Base-by-base conservation (phyloP, 2,113 vertebrate species). In the Triplophysa dalaica region DNA sequence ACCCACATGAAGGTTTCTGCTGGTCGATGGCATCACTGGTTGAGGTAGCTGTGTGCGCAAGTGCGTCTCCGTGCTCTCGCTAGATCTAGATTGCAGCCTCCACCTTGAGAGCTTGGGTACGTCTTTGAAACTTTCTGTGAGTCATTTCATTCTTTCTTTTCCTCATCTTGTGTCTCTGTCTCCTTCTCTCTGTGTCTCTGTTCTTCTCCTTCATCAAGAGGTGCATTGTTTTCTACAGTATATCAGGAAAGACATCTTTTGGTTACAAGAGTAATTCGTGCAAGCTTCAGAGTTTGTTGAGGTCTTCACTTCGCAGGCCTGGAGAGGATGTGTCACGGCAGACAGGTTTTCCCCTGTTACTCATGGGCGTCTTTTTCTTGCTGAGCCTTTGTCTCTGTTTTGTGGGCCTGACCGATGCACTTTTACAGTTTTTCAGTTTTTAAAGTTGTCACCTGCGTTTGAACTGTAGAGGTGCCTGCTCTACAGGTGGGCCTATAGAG, bases 1-100 rank as follows among this genome's bases (percentile, higher is more conserved):
- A 89, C 86, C 85, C 86, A 86, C 87, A 84, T 88, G 78, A 84
- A 75, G 78, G 83, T 81, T 50, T 81, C 60, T 66, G 75, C 54
- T 83, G 83, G 80, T 21, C 82, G 22, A 84, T 89, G 88, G 86
- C 86, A 88, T 85, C 89, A 84, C 79, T 84, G 82, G 87, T 84
- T 84, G 63, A 83, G 81, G 83, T 82, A 77, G 89, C 87, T 85
- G 86, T 83, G 75, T 16, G 1, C 83, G 77, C 78, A 63, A 76
- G 89, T 92, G 89, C 88, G 84, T 91, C 58, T 67, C 64, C 84
- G 48, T 48, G 45, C 38, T 10, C 48, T 81, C 66, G 17, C 69
- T 52, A 33, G 77, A 54, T 79, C 73, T 19, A 82, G 77, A 67
- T 83, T 76, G 60, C 77, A 79, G n/a, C 65, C 78, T 75, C 11